A percentile compares a stretch with the other conserved stretches of the same genome.
Evolutionary conservation across 2,888 invertebrate genomes (phyloP).

Genomic region (Temnothorax ravouxi): DNA sequence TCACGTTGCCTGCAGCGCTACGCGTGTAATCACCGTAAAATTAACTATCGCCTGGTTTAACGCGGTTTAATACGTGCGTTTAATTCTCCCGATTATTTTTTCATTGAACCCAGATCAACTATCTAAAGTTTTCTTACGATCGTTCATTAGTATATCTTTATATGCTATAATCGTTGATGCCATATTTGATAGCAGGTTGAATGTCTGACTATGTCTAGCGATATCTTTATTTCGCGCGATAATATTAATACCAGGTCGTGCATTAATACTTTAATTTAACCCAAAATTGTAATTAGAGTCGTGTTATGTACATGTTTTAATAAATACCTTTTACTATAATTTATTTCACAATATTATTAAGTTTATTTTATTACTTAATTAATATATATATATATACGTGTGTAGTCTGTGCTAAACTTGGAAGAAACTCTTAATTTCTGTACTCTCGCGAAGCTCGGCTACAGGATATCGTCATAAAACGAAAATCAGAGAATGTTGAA

Average conservation of each 20-base stretch:
- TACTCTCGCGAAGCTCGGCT: constrained; percentile 18
- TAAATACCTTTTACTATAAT: not conserved
- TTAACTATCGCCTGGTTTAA: constrained; percentile 62
- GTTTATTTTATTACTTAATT: not conserved
- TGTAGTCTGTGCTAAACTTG: not conserved
- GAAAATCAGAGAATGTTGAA: constrained; percentile 49
- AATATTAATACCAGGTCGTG: not conserved
- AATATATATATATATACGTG: no score
- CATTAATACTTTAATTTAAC: not conserved
- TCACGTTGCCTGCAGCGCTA: constrained; percentile 3
- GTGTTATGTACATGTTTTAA: not conserved
- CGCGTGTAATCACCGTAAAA: constrained; percentile 69
- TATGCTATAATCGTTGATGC: not conserved
- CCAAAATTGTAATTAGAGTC: not conserved
- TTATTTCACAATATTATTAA: not conserved
- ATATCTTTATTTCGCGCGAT: not conserved
- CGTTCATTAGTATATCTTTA: not conserved
- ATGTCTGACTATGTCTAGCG: not conserved
- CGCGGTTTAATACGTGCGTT: not conserved
- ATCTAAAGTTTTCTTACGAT: not conserved
- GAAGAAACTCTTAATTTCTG: constrained; percentile 32
- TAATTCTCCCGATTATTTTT: constrained; percentile 7
- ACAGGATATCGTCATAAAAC: constrained; percentile 28
- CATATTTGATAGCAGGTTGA: not conserved
- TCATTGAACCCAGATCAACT: not conserved